Percentiles rank a stretch among this genome's conserved stretches.
phyloP scores from a whole-genome alignment of 2,888 invertebrate species.

The Phaedon cochleariae region DNA sequence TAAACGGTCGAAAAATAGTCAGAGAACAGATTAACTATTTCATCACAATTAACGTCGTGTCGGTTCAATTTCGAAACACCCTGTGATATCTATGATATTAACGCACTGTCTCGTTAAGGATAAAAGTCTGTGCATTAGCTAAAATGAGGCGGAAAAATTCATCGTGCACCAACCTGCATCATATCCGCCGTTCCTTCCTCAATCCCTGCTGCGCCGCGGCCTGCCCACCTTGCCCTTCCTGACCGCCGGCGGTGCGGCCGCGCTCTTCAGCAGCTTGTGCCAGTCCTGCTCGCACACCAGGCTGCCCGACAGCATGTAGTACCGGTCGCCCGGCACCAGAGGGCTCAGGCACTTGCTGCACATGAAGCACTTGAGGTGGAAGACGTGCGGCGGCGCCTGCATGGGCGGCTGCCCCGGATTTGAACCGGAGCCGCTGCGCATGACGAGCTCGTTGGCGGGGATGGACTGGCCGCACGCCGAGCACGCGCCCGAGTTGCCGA shows the following conservation, averaged over 20 bases:
- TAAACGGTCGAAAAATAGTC: no score
- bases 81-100: no score
- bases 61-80: no score
- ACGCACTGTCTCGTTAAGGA: no score
- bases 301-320: slow-evolving; percentile 89
- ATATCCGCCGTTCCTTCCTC: no score
- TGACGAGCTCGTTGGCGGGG: slow-evolving; percentile 92
- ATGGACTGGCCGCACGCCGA: slow-evolving; percentile 92
- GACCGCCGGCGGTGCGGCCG: slow-evolving; percentile 72
- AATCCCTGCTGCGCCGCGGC: slow-evolving; percentile 89
- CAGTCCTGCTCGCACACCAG: slow-evolving; percentile 96
- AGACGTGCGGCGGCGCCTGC: slow-evolving; percentile 75
- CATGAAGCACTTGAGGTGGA: slow-evolving; percentile 95
- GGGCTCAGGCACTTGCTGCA: slow-evolving; percentile 92
- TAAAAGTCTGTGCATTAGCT: no score
- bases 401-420: slow-evolving; percentile 65
- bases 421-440: slow-evolving; percentile 74
- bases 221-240: slow-evolving; percentile 91
- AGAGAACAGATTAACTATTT: no score
- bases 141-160: no score
- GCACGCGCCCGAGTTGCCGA: slow-evolving; percentile 89
- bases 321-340: slow-evolving; percentile 88
- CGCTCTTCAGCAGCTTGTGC: slow-evolving; percentile 89
- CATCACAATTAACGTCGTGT: no score
- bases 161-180: no score